Conservation (phyloP, 2,113 vertebrate genomes). For the Castor canadensis region DNA sequence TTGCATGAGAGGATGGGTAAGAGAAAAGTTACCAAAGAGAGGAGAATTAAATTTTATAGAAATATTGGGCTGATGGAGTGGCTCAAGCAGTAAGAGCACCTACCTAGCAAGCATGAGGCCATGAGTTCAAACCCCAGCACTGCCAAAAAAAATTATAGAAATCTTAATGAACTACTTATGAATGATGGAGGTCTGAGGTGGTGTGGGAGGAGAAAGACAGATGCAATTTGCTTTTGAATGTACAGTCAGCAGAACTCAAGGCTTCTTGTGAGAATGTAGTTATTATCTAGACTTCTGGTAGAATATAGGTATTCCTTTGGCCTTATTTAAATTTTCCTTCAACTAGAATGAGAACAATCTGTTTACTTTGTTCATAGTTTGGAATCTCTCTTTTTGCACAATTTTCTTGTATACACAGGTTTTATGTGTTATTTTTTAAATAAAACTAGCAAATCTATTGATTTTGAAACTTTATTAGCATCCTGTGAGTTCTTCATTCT, state of each 20-base stretch:
- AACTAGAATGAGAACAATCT: not conserved
- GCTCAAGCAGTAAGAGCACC: too few relatives aligned
- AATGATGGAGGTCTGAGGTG: not conserved
- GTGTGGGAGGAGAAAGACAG: not conserved
- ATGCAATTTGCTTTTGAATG: not conserved
- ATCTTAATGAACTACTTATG: too few relatives aligned
- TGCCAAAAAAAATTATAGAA: too few relatives aligned
- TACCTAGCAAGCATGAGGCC: too few relatives aligned
- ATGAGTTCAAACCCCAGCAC: too few relatives aligned
- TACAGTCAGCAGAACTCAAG: not conserved
- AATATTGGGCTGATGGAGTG: too few relatives aligned
- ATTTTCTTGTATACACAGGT: not conserved
- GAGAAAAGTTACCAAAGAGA: not conserved
- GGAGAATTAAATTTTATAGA: too few relatives aligned
- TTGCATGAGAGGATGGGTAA: not conserved
- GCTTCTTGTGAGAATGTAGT: not conserved
- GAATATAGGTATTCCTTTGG: not conserved
- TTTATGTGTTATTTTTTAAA: not conserved
- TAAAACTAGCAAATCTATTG: not conserved
- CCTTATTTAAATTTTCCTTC: not conserved
- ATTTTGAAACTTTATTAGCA: not conserved
- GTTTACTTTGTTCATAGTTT: not conserved
- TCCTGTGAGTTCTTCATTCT: not conserved
- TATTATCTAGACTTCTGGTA: not conserved
- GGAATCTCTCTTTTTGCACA: not conserved